Percentiles rank a stretch among this genome's conserved stretches.
Conservation (phyloP, 2,797 vertebrate species). For the Sebastolobus alascanus region DNA sequence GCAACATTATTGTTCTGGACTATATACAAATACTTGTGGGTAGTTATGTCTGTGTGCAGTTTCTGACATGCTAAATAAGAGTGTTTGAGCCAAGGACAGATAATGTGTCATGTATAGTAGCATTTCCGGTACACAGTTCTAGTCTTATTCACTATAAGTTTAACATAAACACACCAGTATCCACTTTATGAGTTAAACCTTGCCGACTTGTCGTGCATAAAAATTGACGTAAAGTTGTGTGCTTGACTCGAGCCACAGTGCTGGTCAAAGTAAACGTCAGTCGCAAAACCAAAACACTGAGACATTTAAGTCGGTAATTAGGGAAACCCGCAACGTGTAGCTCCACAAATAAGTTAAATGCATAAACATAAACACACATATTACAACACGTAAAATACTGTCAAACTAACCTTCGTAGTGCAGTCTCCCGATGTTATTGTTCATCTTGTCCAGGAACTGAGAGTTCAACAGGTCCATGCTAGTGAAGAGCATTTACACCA, state of each 20-base stretch:
- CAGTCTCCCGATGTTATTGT: constrained; percentile 96
- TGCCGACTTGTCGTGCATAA: neutral
- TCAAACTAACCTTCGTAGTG: constrained; percentile 91
- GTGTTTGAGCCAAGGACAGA: neutral
- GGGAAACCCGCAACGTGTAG: neutral
- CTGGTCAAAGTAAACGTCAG: neutral
- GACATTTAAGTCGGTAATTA: neutral
- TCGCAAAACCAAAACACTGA: constrained; percentile 26
- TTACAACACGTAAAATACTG: fast-evolving
- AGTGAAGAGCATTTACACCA: constrained; percentile 93
- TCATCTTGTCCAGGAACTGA: constrained; percentile 99
- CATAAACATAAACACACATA: fast-evolving
- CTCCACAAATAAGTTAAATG: neutral
- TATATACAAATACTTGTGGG: neutral
- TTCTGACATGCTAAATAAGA: neutral
- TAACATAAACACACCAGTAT: neutral
- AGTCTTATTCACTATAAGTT: neutral
- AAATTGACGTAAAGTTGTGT: too few species aligned
- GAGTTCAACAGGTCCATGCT: constrained; percentile 99
- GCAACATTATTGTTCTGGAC: neutral
- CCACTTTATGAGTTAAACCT: neutral
- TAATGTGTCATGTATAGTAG: neutral
- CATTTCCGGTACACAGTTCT: neutral
- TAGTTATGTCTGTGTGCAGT: neutral
- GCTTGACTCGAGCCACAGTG: neutral